A percentile compares a stretch with the other conserved stretches of the same genome.
These are phyloP conservation scores for Telmatochromis brichardi DNA, from an alignment of 2,113 vertebrate genomes.

Conservation along the genomic window DNA sequence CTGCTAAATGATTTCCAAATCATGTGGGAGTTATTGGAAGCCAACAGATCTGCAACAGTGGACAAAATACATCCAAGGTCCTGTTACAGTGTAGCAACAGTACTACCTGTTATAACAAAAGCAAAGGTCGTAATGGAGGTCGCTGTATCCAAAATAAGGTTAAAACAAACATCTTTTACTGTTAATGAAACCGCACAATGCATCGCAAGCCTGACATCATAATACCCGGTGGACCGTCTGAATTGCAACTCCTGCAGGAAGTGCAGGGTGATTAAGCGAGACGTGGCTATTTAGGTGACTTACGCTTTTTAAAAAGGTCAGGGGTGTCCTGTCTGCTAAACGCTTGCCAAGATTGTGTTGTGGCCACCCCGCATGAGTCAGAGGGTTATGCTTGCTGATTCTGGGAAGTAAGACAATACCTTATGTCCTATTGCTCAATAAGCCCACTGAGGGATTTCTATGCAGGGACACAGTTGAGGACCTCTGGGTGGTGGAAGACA, in stretches of 20 bases:
- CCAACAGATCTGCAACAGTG: neutral
- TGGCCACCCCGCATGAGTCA: conserved; percentile 50
- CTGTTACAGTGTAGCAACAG: neutral
- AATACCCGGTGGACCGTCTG: neutral
- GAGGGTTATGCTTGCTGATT: conserved; percentile 16
- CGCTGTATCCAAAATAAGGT: neutral
- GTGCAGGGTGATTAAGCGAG: conserved; percentile 19
- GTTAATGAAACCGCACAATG: neutral
- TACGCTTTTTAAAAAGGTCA: conserved; percentile 51
- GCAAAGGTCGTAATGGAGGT: neutral
- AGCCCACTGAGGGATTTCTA: neutral
- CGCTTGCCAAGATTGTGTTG: neutral
- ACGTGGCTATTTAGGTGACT: conserved; percentile 33
- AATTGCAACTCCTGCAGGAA: conserved; percentile 6
- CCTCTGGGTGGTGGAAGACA: neutral
- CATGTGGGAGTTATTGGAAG: neutral
- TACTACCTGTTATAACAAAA: neutral
- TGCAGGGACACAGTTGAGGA: neutral
- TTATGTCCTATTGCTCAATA: neutral
- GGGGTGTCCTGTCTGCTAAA: conserved; percentile 33
- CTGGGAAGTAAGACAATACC: conserved; percentile 61
- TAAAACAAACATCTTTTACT: neutral
- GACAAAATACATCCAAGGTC: neutral
- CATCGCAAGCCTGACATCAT: neutral
- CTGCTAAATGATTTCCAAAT: neutral